These are phyloP conservation scores for Tretioscincus oriximinensis DNA, from an alignment of 2,113 vertebrate genomes.

Conservation along the genomic window DNA sequence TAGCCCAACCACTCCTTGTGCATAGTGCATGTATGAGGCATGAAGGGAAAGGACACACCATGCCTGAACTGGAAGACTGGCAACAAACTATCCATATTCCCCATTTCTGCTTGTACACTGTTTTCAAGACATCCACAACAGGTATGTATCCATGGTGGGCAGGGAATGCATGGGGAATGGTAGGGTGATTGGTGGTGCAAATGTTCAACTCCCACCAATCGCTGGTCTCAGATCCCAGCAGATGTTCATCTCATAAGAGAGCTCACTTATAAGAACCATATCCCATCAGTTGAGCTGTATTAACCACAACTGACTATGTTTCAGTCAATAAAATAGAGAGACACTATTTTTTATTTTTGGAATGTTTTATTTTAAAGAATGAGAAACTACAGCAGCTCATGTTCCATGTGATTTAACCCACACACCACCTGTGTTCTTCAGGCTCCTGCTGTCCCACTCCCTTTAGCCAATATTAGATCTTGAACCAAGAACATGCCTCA, in stretches of 20 bases:
- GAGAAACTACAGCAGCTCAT: not conserved
- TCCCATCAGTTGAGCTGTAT: slow-evolving; percentile 1
- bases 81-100: too few species aligned
- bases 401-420: slow-evolving; percentile 12
- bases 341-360: not conserved
- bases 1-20: too few species aligned
- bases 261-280: not conserved
- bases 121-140: too few species aligned
- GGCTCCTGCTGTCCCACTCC: not conserved
- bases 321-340: slow-evolving; percentile 15
- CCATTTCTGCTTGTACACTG: too few species aligned
- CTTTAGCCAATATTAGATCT: not conserved
- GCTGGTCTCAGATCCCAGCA: too few species aligned
- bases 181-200: too few species aligned
- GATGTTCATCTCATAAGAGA: not conserved
- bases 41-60: too few species aligned
- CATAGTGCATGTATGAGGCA: too few species aligned
- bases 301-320: not conserved
- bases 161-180: too few species aligned
- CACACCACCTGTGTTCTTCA: slow-evolving; percentile 17
- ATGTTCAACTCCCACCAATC: too few species aligned
- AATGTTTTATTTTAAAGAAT: slow-evolving; percentile 10
- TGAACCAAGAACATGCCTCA: not conserved
- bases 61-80: too few species aligned
- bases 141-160: too few species aligned